These are phyloP conservation scores for Columbina picui DNA, from an alignment of 2,113 vertebrate genomes.

Conservation along the genomic window DNA sequence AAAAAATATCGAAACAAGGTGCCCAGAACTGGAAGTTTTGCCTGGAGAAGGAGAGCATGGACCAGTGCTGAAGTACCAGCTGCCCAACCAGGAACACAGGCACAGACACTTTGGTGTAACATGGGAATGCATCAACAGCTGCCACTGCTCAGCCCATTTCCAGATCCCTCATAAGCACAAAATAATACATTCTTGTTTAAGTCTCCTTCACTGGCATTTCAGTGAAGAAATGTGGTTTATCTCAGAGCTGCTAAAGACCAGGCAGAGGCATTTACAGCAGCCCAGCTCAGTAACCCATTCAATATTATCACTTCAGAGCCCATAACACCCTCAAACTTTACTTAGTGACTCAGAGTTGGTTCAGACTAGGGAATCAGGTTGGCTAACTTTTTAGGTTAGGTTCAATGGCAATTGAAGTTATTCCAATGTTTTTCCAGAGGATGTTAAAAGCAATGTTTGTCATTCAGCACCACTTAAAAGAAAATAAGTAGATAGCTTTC, in stretches of 20 bases:
- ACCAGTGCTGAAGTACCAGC: background rate
- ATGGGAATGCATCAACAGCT: background rate
- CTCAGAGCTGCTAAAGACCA: background rate
- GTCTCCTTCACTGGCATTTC: background rate
- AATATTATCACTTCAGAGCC: background rate
- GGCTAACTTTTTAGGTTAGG: background rate
- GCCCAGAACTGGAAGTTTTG: background rate
- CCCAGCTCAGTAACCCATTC: background rate
- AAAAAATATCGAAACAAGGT: background rate
- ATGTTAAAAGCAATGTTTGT: background rate
- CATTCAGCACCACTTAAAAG: background rate
- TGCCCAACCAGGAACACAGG: fast-evolving
- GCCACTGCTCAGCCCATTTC: background rate
- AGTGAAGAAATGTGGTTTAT: background rate
- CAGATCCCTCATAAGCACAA: background rate
- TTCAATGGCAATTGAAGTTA: background rate
- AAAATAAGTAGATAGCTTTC: background rate
- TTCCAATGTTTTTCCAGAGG: background rate
- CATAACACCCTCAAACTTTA: background rate
- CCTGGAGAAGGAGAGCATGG: background rate
- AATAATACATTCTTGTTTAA: background rate
- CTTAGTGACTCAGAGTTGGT: background rate
- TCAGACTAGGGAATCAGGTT: background rate
- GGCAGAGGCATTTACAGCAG: background rate
- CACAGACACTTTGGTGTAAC: background rate